Percentiles rank a stretch among this genome's conserved stretches.
These are phyloP conservation scores for Branchinecta lindahli DNA, from an alignment of 1,140 invertebrate species.

Conservation along the genomic window DNA sequence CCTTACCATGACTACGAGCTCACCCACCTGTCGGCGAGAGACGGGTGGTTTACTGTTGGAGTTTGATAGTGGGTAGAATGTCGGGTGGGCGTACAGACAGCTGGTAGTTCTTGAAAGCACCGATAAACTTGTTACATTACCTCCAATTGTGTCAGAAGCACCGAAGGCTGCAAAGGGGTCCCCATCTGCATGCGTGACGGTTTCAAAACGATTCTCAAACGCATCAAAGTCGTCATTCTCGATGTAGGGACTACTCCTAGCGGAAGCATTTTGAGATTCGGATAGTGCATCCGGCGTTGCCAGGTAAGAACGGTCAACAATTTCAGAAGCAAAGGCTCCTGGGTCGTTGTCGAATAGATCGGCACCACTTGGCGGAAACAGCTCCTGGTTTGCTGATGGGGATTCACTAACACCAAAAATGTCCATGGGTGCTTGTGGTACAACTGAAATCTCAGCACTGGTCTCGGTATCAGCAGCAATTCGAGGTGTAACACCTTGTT, in stretches of 20 bases:
- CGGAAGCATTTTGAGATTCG: neutral
- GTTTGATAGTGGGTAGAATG: no score
- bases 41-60: no score
- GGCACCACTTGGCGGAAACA: conserved; percentile 18
- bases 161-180: conserved; percentile 1
- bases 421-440: no score
- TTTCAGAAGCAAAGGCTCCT: conserved; percentile 12
- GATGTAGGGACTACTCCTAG: conserved; percentile 16
- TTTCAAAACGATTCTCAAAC: conserved; percentile 69
- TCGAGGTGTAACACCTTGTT: no score
- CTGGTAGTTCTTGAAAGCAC: no score
- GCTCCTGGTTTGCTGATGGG: neutral
- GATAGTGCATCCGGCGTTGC: conserved; percentile 9
- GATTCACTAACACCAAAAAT: conserved; percentile 10
- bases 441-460: neutral
- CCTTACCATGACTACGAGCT: no score
- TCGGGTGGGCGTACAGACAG: no score
- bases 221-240: conserved; percentile 54
- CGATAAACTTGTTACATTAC: neutral
- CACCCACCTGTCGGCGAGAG: no score
- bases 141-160: neutral
- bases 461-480: neutral
- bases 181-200: conserved; percentile 30
- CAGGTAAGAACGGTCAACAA: conserved; percentile 3
- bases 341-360: neutral